Evolutionary conservation across 2,888 invertebrate species (phyloP).

Genomic region (Strigamia crassipes): DNA sequence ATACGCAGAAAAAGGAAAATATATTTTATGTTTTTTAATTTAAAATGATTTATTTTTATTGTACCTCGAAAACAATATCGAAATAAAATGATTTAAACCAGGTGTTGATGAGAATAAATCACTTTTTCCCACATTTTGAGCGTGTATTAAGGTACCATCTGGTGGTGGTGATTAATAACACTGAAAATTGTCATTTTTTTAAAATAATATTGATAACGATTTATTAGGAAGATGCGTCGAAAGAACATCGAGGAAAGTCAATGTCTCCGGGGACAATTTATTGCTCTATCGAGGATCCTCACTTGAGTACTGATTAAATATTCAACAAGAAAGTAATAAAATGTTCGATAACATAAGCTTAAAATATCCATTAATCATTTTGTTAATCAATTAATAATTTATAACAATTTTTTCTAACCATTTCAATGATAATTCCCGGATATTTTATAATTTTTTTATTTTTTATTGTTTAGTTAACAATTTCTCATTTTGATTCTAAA

Average conservation of each 20-base stretch:
- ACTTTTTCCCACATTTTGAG: too few relatives aligned
- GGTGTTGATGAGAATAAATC: too few relatives aligned
- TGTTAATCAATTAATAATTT: too few relatives aligned
- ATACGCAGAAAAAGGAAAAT: background rate
- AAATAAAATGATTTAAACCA: background rate
- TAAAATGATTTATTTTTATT: background rate
- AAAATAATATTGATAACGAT: too few relatives aligned
- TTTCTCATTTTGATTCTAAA: background rate
- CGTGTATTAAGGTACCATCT: background rate
- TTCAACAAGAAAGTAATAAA: too few relatives aligned
- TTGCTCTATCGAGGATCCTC: background rate
- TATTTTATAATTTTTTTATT: background rate
- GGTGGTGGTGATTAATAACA: background rate
- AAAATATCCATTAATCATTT: too few relatives aligned
- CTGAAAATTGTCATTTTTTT: background rate
- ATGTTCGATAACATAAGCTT: too few relatives aligned
- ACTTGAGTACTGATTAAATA: background rate
- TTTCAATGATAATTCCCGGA: too few relatives aligned
- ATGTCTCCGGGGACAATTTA: background rate
- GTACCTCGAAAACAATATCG: background rate
- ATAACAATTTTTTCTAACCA: too few relatives aligned
- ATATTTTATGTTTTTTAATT: background rate
- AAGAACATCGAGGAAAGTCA: conserved; percentile 10
- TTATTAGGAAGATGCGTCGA: background rate
- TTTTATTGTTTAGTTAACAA: too few relatives aligned